Percentiles rank a stretch among this genome's conserved stretches.
These are phyloP conservation scores for Hololepta plana DNA, from an alignment of 2,888 invertebrate species.

Conservation along the genomic window DNA sequence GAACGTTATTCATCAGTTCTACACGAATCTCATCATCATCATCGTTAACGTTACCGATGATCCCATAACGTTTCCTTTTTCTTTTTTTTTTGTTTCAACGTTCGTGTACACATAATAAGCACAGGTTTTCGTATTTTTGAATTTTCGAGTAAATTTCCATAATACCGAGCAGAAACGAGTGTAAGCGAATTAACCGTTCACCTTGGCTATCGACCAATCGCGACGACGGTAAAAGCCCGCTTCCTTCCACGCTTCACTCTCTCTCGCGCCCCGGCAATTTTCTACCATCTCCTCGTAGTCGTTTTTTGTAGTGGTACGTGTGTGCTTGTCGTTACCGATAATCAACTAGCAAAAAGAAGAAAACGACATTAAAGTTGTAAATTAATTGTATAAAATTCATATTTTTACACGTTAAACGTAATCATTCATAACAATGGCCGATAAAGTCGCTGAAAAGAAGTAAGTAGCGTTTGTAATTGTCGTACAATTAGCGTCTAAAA, in stretches of 20 bases:
- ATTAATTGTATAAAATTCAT: no score
- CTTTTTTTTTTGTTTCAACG: no score
- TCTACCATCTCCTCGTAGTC: conserved; percentile 27
- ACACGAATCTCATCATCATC: no score
- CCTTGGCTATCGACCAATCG: conserved; percentile 12
- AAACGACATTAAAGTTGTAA: no score
- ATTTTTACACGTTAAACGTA: no score
- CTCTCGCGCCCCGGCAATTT: conserved; percentile 32
- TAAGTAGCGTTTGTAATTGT: conserved; percentile 36
- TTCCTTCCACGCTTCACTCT: conserved; percentile 32
- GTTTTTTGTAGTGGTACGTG: conserved; percentile 19
- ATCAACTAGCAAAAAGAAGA: no score
- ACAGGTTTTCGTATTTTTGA: conserved; percentile 6
- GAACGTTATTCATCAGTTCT: no score
- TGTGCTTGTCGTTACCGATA: no score
- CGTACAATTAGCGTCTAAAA: conserved; percentile 8
- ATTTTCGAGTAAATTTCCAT: conserved; percentile 3
- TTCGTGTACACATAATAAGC: no score
- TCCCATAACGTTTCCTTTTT: no score
- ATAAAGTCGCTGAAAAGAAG: conserved; percentile 41
- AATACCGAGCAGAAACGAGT: conserved; percentile 7
- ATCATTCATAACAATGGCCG: conserved; percentile 41
- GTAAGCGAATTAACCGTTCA: conserved; percentile 9
- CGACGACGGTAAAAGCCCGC: no score
- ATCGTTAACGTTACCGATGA: no score